phyloP scores from a whole-genome alignment of 2,797 vertebrate genomes.

The Ptychadena robeensis region DNA sequence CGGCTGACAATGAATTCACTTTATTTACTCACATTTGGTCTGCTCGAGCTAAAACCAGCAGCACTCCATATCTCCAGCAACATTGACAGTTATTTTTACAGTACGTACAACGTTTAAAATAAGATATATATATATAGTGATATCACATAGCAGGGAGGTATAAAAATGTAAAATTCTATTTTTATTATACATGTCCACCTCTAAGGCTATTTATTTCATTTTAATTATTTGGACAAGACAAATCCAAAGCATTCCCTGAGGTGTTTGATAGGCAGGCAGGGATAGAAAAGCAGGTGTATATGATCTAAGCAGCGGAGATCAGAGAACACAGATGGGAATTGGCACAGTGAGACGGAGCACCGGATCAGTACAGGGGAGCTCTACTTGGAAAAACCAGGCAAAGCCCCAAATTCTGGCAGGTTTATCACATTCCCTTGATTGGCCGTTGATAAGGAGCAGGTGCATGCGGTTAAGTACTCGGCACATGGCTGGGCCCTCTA shows the following conservation, averaged over 20 bases:
- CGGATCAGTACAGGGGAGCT: background rate
- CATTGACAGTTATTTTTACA: too few species aligned
- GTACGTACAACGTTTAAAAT: too few species aligned
- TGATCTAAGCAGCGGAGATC: background rate
- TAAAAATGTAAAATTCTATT: background rate
- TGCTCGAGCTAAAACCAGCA: too few species aligned
- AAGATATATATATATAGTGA: too few species aligned
- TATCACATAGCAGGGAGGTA: too few species aligned
- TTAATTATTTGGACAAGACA: background rate
- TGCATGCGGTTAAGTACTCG: constrained; percentile 3
- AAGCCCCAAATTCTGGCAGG: background rate
- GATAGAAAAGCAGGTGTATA: constrained; percentile 16
- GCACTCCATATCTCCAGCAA: too few species aligned
- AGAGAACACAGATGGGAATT: background rate
- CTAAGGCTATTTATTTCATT: background rate
- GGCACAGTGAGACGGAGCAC: background rate
- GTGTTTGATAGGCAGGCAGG: too few species aligned
- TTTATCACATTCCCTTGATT: constrained; percentile 4
- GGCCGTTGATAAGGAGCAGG: constrained; percentile 33
- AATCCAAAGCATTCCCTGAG: background rate
- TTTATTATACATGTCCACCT: background rate
- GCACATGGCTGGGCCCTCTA: background rate
- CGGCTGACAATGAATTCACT: too few species aligned
- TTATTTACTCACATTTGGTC: too few species aligned
- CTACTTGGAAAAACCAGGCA: constrained; percentile 3